These are phyloP conservation scores for Eretmochelys imbricata DNA, from an alignment of 2,113 vertebrate genomes.

Conservation along the genomic window DNA sequence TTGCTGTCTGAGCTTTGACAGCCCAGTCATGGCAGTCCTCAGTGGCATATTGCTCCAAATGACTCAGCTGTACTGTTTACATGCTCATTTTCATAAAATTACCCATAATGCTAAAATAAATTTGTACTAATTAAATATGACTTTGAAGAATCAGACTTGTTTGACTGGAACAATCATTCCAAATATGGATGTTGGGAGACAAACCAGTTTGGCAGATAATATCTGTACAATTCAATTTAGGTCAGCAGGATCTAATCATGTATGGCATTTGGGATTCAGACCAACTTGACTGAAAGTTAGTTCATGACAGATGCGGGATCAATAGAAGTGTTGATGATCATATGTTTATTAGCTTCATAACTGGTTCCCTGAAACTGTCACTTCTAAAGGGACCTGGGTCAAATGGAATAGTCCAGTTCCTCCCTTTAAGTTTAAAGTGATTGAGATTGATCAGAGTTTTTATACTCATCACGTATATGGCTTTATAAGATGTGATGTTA, in stretches of 20 bases:
- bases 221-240: background rate
- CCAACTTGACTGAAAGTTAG: background rate
- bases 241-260: background rate
- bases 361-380: background rate
- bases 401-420: background rate
- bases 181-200: accelerated
- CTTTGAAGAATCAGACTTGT: background rate
- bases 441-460: background rate
- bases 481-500: background rate
- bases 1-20: background rate
- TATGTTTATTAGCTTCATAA: background rate
- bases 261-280: background rate
- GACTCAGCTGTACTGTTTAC: background rate
- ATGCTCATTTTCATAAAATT: background rate
- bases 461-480: background rate
- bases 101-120: background rate
- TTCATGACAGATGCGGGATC: background rate
- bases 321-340: background rate
- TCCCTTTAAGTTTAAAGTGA: background rate
- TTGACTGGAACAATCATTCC: background rate
- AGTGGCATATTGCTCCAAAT: background rate
- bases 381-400: background rate
- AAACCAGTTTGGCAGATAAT: accelerated
- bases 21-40: background rate
- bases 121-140: background rate